Conservation (phyloP, 2,797 vertebrate genomes). For the Phalanger gymnotis region DNA sequence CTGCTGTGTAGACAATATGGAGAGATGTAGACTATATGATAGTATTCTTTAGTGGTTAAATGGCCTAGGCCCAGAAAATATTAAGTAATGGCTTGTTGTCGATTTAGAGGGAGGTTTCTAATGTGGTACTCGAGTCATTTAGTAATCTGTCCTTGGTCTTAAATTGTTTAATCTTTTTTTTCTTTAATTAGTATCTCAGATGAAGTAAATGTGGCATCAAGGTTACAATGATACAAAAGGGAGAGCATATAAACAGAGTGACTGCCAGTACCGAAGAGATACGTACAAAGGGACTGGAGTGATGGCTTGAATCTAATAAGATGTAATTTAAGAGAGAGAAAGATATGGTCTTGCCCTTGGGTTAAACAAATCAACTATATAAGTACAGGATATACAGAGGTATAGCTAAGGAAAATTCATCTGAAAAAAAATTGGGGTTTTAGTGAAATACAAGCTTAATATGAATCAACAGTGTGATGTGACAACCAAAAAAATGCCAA, state of each 20-base stretch:
- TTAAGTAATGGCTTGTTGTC: too few species aligned
- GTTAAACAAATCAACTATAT: not conserved
- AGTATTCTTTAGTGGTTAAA: too few species aligned
- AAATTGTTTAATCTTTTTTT: not conserved
- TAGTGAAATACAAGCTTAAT: not conserved
- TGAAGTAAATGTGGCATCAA: not conserved
- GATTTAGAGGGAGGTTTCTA: not conserved
- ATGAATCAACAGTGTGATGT: not conserved
- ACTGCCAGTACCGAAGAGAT: not conserved
- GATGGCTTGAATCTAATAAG: not conserved
- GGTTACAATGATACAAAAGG: not conserved
- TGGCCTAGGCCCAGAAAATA: too few species aligned
- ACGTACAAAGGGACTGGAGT: not conserved
- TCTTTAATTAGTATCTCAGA: not conserved
- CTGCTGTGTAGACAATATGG: too few species aligned
- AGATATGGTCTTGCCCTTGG: not conserved
- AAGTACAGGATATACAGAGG: not conserved
- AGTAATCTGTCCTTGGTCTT: not conserved
- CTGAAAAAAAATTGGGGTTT: not conserved
- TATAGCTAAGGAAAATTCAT: not conserved
- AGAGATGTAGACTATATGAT: too few species aligned
- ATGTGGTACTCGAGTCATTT: not conserved
- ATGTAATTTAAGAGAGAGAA: not conserved
- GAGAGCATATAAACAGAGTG: not conserved
- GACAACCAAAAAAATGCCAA: not conserved